Percentiles rank a stretch among this genome's conserved stretches.
Conservation (phyloP, 2,113 vertebrate species). For the Procavia capensis region DNA sequence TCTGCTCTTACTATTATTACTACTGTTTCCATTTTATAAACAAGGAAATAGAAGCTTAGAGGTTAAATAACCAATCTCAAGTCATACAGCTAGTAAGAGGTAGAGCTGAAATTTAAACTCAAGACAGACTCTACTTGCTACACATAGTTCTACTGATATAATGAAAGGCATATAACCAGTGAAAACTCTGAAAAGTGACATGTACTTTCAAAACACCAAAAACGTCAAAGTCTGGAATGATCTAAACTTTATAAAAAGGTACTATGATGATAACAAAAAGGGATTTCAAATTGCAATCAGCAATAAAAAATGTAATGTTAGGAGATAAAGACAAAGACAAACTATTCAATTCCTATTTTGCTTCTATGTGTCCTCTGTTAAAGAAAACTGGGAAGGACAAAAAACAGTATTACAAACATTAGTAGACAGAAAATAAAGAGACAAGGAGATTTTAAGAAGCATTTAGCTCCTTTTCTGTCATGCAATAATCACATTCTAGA, state of each 20-base stretch:
- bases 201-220: constrained; percentile 30
- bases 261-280: constrained; percentile 30
- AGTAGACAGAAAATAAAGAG: constrained; percentile 38
- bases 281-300: constrained; percentile 29
- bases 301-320: constrained; percentile 12
- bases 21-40: too few relatives aligned
- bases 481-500: constrained; percentile 61
- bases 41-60: not conserved
- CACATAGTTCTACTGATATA: not conserved
- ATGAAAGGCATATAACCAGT: constrained; percentile 22
- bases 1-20: not conserved
- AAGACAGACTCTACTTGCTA: constrained; percentile 6
- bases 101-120: not conserved
- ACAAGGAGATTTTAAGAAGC: constrained; percentile 49
- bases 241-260: not conserved
- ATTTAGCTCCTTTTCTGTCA: not conserved
- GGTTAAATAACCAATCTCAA: constrained; percentile 49
- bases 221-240: constrained; percentile 29
- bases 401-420: constrained; percentile 17
- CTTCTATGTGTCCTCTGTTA: constrained; percentile 24
- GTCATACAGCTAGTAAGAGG: constrained; percentile 4
- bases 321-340: constrained; percentile 17
- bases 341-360: constrained; percentile 27
- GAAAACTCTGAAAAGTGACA: not conserved
- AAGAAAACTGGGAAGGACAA: constrained; percentile 55